Evolutionary conservation across 2,113 vertebrate genomes (phyloP), one percentile per base, ranked within the genome.

Genomic region (Nerophis lumbriciformis): DNA sequence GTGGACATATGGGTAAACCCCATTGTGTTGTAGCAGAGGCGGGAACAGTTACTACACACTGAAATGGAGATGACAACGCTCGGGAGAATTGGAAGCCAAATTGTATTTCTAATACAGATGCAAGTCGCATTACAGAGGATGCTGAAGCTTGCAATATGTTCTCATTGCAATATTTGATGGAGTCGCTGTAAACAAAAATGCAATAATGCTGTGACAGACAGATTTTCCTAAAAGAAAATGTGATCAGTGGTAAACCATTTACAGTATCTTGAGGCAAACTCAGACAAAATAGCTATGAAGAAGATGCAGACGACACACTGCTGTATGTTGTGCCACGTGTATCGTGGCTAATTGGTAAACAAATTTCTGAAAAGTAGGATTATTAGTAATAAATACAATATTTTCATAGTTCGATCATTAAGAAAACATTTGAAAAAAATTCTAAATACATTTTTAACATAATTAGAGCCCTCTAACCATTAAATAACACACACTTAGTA

Each of bases 31-130:
- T 56, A 38, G 50, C 36, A 38, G 21, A 0, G 59, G 37, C 7
- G 45, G 45, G 45, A 48, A 53, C 50, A 28, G 60, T 66, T 71
- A 68, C 53, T 1, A 4, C 35, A 56, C 49, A 56, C 44, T 55
- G 54, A n/a, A 36, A 48, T 28, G 36, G 13, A 64, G n/a, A 49
- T 28, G 51, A 72, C 37, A 48, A 68, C 35, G 47, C 6, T 52
- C 48, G 51, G 36, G 28, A 44, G 14, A 81, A 28, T 69, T 14
- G 35, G 58, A 70, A 19, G 47, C 11, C 28, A 61, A 54, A 71
- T 66, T 2, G 65, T 42, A 15, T 9, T 16, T 56, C 15, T 19
- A 56, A 42, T 42, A 19, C 54, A 12, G 5, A 37, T 42, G n/a
- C 10, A 12, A 19, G 39, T 56, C 15, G 15, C 37, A 16, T 38